phyloP scores from a whole-genome alignment of 2,888 invertebrate species.

The Lasioglossum marginatum region DNA sequence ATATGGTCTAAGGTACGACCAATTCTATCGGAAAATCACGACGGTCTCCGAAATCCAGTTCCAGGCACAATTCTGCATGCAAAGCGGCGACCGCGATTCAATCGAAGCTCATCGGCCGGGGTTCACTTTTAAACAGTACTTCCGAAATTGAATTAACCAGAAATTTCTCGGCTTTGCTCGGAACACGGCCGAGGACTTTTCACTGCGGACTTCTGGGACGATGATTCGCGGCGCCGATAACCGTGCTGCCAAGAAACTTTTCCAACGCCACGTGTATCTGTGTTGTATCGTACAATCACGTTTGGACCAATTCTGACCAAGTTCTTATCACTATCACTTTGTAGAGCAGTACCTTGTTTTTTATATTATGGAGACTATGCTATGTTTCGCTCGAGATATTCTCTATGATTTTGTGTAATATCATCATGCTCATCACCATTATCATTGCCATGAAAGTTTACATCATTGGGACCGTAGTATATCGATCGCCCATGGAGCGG shows the following conservation, averaged over 20 bases:
- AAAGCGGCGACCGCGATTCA: background rate
- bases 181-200: background rate
- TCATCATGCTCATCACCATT: slow-evolving; percentile 52
- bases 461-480: slow-evolving; percentile 56
- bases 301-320: slow-evolving; percentile 59
- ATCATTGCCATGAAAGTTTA: slow-evolving; percentile 49
- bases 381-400: slow-evolving; percentile 71
- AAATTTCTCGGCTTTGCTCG: background rate
- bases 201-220: background rate
- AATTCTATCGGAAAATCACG: background rate
- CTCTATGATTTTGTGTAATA: slow-evolving; percentile 65
- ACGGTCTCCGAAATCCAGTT: background rate
- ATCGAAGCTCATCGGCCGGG: background rate
- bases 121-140: background rate
- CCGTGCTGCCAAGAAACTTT: slow-evolving; percentile 14
- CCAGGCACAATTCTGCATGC: background rate
- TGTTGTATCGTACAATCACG: slow-evolving; percentile 66
- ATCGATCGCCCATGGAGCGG: slow-evolving; percentile 45
- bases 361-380: slow-evolving; percentile 63
- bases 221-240: background rate
- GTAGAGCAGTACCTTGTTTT: slow-evolving; percentile 51
- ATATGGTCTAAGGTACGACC: no score
- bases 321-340: slow-evolving; percentile 55
- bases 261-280: slow-evolving; percentile 46
- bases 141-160: background rate